A percentile compares a stretch with the other conserved stretches of the same genome.
These are phyloP conservation scores for Scaptomyza cyrtandrae DNA, from an alignment of 2,888 invertebrate species.

Conservation along the genomic window DNA sequence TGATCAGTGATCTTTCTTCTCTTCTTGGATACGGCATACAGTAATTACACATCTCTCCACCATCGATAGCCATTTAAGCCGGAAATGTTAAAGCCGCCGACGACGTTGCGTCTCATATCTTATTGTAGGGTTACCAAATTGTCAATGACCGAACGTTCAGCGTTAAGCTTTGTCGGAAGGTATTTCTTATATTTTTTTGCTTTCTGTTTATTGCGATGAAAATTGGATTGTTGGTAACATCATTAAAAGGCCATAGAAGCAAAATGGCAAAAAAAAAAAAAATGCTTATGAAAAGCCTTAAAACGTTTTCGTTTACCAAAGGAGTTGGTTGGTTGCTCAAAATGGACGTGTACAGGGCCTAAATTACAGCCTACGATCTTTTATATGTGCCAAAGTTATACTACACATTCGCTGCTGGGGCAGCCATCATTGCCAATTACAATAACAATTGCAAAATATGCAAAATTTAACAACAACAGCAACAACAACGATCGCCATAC, in stretches of 20 bases:
- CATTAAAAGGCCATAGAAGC: conserved; percentile 52
- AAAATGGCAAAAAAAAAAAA: conserved; percentile 34
- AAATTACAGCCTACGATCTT: conserved; percentile 41
- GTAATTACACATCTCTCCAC: conserved; percentile 34
- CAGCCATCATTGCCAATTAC: conserved; percentile 76
- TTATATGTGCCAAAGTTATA: neutral
- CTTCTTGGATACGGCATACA: neutral
- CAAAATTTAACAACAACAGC: conserved; percentile 44
- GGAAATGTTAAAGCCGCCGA: conserved; percentile 47
- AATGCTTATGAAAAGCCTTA: conserved; percentile 72
- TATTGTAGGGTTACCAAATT: conserved; percentile 42
- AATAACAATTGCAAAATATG: conserved; percentile 74
- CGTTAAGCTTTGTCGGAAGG: conserved; percentile 58
- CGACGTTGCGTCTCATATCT: conserved; percentile 5
- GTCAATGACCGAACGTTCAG: conserved; percentile 48
- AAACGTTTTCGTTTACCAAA: conserved; percentile 82
- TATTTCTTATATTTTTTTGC: conserved; percentile 4
- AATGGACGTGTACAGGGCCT: conserved; percentile 52
- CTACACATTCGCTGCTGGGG: conserved; percentile 17
- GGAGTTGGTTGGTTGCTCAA: conserved; percentile 70
- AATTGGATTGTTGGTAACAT: conserved; percentile 40
- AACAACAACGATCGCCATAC: conserved; percentile 40
- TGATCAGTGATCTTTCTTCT: neutral
- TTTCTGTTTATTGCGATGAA: conserved; percentile 12
- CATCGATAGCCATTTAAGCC: conserved; percentile 41